Conservation (phyloP, 2,888 invertebrate species). For the Mythimna pallens region DNA sequence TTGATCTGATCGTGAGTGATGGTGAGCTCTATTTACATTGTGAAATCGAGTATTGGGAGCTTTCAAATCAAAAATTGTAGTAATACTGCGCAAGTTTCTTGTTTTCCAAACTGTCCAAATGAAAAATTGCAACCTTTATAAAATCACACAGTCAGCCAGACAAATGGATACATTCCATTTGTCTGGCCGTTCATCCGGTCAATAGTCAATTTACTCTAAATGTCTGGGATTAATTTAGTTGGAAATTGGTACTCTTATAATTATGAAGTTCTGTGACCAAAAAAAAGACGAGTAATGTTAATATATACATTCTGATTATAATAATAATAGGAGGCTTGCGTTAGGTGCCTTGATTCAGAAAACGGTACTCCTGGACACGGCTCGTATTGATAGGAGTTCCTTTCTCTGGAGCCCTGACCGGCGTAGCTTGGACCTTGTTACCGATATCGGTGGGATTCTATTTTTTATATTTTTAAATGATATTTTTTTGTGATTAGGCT, state of each 20-base stretch:
- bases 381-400: no score
- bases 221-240: neutral
- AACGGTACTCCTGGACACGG: no score
- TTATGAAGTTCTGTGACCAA: neutral
- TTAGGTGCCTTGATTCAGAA: no score
- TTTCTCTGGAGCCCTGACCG: no score
- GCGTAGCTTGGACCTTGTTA: no score
- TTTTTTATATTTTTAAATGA: no score
- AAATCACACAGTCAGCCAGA: neutral
- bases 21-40: conserved; percentile 64
- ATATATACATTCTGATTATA: no score
- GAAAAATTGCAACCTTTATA: neutral
- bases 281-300: no score
- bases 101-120: neutral
- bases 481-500: no score
- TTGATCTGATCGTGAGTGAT: conserved; percentile 67
- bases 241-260: neutral
- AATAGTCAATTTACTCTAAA: neutral
- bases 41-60: conserved; percentile 53
- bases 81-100: conserved; percentile 34
- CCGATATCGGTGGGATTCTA: no score
- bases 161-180: no score
- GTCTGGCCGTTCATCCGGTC: neutral
- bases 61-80: conserved; percentile 68
- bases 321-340: no score